phyloP scores from a whole-genome alignment of 2,797 vertebrate genomes.

The Sebastes glaucus region DNA sequence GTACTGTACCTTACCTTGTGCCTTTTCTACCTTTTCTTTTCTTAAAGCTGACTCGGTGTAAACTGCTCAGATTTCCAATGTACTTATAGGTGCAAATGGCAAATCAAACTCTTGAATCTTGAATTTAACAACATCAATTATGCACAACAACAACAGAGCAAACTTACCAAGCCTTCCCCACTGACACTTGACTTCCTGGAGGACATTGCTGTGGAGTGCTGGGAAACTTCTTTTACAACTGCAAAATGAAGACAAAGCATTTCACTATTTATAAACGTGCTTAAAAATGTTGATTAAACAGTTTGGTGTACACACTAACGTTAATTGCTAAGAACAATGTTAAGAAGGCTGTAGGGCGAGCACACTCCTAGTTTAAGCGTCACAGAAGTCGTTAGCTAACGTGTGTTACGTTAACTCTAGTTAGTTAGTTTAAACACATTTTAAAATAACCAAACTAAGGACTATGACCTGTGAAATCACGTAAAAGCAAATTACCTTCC shows the following conservation, averaged over 20 bases:
- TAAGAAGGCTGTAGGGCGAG: neutral
- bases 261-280: neutral
- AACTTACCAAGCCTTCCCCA: conserved; percentile 62
- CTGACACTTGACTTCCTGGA: conserved; percentile 40
- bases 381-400: neutral
- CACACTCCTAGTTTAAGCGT: neutral
- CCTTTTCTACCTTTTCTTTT: too few relatives aligned
- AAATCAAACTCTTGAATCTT: too few relatives aligned
- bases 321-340: neutral
- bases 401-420: neutral
- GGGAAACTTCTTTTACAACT: conserved; percentile 2
- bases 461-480: accelerated
- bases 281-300: neutral
- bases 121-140: neutral
- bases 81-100: too few relatives aligned
- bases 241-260: neutral
- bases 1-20: too few relatives aligned
- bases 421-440: neutral
- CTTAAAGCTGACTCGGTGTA: too few relatives aligned
- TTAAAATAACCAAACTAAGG: neutral
- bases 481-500: conserved; percentile 34
- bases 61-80: too few relatives aligned
- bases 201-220: conserved; percentile 34
- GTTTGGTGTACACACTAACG: neutral
- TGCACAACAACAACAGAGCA: neutral